Conservation (phyloP, 2,113 vertebrate species). For the Peromyscus maniculatus region DNA sequence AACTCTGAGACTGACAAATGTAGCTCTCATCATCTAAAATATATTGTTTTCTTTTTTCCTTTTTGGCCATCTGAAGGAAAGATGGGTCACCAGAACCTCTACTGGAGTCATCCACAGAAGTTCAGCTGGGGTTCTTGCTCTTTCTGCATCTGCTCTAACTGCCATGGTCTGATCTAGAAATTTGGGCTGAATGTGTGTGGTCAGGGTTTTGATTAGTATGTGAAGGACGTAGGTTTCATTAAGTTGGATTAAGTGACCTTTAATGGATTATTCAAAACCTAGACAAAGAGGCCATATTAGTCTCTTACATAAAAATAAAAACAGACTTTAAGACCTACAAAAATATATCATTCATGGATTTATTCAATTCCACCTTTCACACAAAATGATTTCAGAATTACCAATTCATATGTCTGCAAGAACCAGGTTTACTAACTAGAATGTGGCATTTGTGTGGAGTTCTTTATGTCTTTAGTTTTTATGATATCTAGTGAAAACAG, state of each 20-base stretch:
- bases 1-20: constrained; percentile 46
- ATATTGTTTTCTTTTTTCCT: neutral
- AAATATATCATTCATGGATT: neutral
- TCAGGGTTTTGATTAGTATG: neutral
- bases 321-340: neutral
- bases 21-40: neutral
- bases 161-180: neutral
- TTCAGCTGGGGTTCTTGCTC: neutral
- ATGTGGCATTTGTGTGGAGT: neutral
- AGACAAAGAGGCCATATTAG: neutral
- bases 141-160: neutral
- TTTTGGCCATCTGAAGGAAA: neutral
- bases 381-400: constrained; percentile 49
- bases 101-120: neutral
- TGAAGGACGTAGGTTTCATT: neutral
- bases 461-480: constrained; percentile 30
- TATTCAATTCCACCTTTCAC: constrained; percentile 21
- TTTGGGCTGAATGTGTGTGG: neutral
- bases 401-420: neutral
- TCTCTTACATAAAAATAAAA: neutral
- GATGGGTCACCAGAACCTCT: neutral
- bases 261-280: neutral
- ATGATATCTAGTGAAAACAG: neutral
- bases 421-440: constrained; percentile 40
- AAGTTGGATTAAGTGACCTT: neutral